Evolutionary conservation across 2,113 vertebrate species (phyloP).

Genomic region (Nanorana parkeri): DNA sequence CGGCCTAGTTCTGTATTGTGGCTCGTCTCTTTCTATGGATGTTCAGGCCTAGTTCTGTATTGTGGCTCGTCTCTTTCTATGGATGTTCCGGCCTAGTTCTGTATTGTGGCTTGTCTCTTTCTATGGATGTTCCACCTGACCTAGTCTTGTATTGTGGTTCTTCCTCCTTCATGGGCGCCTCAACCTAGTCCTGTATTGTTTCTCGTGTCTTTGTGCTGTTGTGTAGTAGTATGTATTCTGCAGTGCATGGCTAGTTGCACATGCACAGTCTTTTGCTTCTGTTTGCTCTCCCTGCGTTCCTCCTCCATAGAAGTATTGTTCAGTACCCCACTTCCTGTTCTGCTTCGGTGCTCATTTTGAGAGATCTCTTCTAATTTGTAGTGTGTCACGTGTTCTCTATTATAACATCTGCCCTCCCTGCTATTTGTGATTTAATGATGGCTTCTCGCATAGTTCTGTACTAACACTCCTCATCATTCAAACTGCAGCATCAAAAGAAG

Average conservation of each 20-base stretch:
- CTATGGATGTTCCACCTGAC: no score
- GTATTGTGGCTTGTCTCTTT: no score
- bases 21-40: no score
- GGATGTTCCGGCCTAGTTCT: no score
- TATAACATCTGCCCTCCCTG: neutral
- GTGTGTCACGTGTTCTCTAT: constrained; percentile 4
- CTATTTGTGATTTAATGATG: neutral
- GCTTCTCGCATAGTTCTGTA: neutral
- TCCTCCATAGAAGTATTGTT: constrained; percentile 25
- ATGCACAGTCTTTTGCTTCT: neutral
- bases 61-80: no score
- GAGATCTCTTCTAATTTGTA: constrained; percentile 4
- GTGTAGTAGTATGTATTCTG: constrained; percentile 2
- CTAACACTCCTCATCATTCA: neutral
- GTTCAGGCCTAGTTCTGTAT: no score
- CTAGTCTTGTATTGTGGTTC: no score
- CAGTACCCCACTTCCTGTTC: neutral
- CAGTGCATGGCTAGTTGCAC: constrained; percentile 4
- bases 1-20: no score
- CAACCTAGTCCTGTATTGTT: no score
- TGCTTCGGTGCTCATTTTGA: neutral
- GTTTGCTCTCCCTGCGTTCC: constrained; percentile 18
- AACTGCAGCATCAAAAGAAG: no score
- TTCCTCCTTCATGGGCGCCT: no score
- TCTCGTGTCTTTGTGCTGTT: neutral